phyloP scores from a whole-genome alignment of 2,888 invertebrate genomes.

The Cryptocephalus moraei region DNA sequence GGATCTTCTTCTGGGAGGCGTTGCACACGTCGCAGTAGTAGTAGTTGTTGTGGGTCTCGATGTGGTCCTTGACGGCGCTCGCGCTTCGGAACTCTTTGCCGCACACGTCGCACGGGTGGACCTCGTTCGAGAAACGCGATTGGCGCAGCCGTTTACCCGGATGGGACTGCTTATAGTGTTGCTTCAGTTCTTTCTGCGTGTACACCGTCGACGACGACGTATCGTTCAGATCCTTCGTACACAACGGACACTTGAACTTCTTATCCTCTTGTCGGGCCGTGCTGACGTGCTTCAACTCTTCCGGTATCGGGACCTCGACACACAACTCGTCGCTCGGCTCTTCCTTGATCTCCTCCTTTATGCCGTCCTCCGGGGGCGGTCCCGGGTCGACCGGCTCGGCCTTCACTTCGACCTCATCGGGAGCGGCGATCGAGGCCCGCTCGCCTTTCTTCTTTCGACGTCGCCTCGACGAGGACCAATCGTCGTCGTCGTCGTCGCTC shows the following conservation, averaged over 20 bases:
- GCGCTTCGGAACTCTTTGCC: conserved; percentile 29
- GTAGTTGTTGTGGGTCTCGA: conserved; percentile 33
- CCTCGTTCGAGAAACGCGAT: conserved; percentile 19
- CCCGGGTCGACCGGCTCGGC: conserved; percentile 3
- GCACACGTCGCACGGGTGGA: conserved; percentile 32
- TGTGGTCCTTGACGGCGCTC: conserved; percentile 31
- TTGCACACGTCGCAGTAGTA: conserved; percentile 34
- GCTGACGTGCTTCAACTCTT: conserved; percentile 13
- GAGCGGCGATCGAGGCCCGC: background rate
- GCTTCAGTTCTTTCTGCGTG: conserved; percentile 21
- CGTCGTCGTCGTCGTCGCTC: conserved; percentile 1
- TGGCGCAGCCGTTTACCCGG: conserved; percentile 25
- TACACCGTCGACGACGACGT: conserved; percentile 13
- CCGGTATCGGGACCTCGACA: conserved; percentile 9
- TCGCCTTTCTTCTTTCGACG: conserved; percentile 5
- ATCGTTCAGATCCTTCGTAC: conserved; percentile 22
- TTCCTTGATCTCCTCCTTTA: conserved; percentile 18
- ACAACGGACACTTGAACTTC: conserved; percentile 24
- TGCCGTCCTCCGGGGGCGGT: conserved; percentile 6
- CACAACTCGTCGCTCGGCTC: conserved; percentile 11
- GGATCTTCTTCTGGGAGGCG: conserved; percentile 30
- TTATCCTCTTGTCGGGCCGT: conserved; percentile 8
- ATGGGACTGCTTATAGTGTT: conserved; percentile 25
- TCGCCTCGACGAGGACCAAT: background rate
- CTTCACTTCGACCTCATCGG: conserved; percentile 6